A percentile compares a stretch with the other conserved stretches of the same genome.
Evolutionary conservation across 30 jellyfish, hydroid and myxozoan species (phyloP).

Genomic region (Aurelia sp.): DNA sequence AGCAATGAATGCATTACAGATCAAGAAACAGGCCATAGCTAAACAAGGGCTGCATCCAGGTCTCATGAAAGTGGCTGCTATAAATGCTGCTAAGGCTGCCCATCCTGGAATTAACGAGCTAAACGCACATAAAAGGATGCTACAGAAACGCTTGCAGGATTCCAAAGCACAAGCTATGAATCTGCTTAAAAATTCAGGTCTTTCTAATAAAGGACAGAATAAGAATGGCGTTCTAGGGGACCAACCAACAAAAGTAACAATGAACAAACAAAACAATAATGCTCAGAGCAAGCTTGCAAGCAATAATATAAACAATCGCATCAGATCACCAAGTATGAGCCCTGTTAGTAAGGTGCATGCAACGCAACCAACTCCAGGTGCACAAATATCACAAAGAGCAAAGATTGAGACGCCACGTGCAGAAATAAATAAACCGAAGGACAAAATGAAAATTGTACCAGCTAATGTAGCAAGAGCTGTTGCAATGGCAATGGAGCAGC

Average conservation of each 20-base stretch:
- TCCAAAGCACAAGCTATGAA: constrained; percentile 71
- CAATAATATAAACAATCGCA: not conserved
- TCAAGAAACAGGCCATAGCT: constrained; percentile 10
- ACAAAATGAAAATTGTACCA: constrained; percentile 85
- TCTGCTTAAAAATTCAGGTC: constrained; percentile 30
- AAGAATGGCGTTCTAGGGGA: constrained; percentile 84
- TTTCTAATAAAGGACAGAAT: constrained; percentile 19
- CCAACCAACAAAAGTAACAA: constrained; percentile 38
- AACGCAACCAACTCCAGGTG: constrained; percentile 29
- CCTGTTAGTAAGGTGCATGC: not conserved
- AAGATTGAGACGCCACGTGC: constrained; percentile 68
- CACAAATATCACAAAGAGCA: constrained; percentile 39
- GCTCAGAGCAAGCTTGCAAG: not conserved
- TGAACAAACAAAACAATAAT: constrained; percentile 5
- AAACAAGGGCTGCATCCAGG: constrained; percentile 3
- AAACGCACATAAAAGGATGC: constrained; percentile 13
- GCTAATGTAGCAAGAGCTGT: constrained; percentile 99
- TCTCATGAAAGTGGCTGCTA: not conserved
- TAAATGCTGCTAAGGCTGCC: constrained; percentile 4
- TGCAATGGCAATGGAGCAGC: constrained; percentile 99
- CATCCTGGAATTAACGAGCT: not conserved
- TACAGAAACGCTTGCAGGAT: constrained; percentile 58
- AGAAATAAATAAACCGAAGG: constrained; percentile 54
- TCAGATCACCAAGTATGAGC: constrained; percentile 23
- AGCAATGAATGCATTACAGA: constrained; percentile 37